Evolutionary conservation across 2,797 vertebrate species (phyloP), one percentile per base, ranked within the genome.

Genomic region (Anguilla anguilla): DNA sequence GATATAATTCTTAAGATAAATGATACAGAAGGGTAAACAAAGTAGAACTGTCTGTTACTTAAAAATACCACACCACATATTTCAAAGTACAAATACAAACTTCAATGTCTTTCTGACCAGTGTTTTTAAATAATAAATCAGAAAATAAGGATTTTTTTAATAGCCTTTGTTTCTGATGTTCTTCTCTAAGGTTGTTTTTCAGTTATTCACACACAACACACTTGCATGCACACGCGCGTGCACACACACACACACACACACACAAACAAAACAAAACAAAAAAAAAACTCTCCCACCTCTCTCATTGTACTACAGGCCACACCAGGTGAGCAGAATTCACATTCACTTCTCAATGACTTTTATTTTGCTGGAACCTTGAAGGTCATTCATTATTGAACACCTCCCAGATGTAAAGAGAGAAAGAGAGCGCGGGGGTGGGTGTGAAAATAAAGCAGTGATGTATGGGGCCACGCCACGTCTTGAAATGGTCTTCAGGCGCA

Each of bases 361-460:
- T 81, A 81, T 51, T 49, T 82, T 1, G 46, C 79, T 51, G 79
- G 7, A 46, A 82, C 51, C 79, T 82, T 25, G 43, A 51, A 82
- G 79, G 79, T 82, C 79, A 82, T 49, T 22, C 46, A 82, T 82
- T 82, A 82, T 82, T 51, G 43, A 82, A 51, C 22, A 51, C 46
- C 46, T n/a, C 81, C 43, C 46, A 25, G 35, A 25, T 11, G 79
- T 46, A 82, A 25, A 49, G 46, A 82, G 17, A 25, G 46, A 11
- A n/a, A 82, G 46, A 51, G 43, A n/a, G 7, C 2, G 28, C 15
- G 43, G 10, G 25, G 72, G 31, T 11, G 3, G 72, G 28, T 11
- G 25, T 22, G 25, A 67, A 61, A 10, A 69, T 31, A 79, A 46
- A 46, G 35, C 74, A 43, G 74, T 43, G 35, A 79, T 79, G 10